These are phyloP conservation scores for Percopsis transmontana DNA, from an alignment of 2,113 vertebrate species.

Conservation along the genomic window DNA sequence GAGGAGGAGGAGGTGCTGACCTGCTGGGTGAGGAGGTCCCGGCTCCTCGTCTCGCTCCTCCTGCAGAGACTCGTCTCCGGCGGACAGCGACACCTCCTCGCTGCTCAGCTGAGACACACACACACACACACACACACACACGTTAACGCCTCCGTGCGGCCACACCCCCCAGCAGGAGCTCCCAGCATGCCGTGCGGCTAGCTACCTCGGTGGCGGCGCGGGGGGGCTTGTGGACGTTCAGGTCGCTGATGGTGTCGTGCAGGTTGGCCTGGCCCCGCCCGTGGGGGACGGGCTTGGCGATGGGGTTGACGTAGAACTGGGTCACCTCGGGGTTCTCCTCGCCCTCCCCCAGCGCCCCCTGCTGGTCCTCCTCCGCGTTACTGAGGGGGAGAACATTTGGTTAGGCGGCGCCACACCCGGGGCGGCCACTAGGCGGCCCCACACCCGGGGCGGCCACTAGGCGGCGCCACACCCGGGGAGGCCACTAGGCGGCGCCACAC, in stretches of 20 bases:
- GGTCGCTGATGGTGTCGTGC: conserved; percentile 89
- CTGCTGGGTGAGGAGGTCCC: conserved; percentile 85
- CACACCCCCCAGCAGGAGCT: too few species aligned
- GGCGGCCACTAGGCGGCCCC: too few species aligned
- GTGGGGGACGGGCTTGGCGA: conserved; percentile 88
- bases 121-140: not conserved
- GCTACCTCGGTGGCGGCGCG: conserved; percentile 86
- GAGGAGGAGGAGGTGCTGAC: conserved; percentile 58
- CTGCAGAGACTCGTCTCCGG: conserved; percentile 88
- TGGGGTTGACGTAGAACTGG: conserved; percentile 87
- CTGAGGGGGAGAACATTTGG: conserved; percentile 24
- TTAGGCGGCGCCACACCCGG: too few species aligned
- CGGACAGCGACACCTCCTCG: conserved; percentile 82
- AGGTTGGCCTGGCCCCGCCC: conserved; percentile 74
- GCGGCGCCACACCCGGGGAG: conserved; percentile 76
- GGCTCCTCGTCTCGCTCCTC: conserved; percentile 84
- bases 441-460: too few species aligned
- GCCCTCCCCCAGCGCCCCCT: conserved; percentile 71
- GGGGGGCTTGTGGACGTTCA: conserved; percentile 81
- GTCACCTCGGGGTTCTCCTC: conserved; percentile 84
- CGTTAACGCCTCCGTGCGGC: too few species aligned
- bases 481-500: conserved; percentile 86
- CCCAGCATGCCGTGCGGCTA: not conserved
- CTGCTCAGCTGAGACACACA: conserved; percentile 76
- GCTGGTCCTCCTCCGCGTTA: conserved; percentile 74